phyloP scores from a whole-genome alignment of 2,888 invertebrate species.

The Psylliodes chrysocephalus region DNA sequence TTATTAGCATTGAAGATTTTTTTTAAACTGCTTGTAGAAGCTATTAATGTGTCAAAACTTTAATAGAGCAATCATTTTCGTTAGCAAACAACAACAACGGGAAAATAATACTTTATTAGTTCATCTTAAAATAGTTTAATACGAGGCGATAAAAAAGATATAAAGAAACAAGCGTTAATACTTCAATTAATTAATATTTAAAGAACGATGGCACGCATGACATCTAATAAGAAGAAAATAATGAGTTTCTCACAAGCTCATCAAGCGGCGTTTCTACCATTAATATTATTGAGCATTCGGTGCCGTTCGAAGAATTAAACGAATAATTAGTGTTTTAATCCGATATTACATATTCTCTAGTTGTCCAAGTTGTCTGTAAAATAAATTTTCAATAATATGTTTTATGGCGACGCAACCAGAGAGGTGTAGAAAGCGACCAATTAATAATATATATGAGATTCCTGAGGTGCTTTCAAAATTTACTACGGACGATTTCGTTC shows the following conservation, averaged over 20 bases:
- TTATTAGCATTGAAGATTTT: too few relatives aligned
- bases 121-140: conserved; percentile 1
- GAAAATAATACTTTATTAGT: conserved; percentile 1
- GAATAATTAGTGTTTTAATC: conserved; percentile 1
- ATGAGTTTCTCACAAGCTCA: conserved; percentile 13
- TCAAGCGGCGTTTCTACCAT: conserved; percentile 1
- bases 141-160: conserved; percentile 4
- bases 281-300: conserved; percentile 2
- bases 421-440: background rate
- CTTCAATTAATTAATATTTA: conserved; percentile 10
- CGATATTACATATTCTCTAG: background rate
- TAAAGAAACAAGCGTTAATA: background rate
- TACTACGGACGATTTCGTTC: too few relatives aligned
- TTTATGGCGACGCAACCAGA: background rate
- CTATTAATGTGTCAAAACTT: too few relatives aligned
- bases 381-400: background rate
- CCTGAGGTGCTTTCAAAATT: too few relatives aligned
- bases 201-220: background rate
- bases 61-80: background rate
- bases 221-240: conserved; percentile 1
- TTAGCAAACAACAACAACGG: background rate
- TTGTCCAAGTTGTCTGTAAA: background rate
- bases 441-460: background rate
- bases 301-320: background rate
- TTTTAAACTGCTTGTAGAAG: too few relatives aligned